Percentiles rank a stretch among this genome's conserved stretches.
These are phyloP conservation scores for Drosophila mimetica DNA, from an alignment of 2,888 invertebrate species.

Conservation along the genomic window DNA sequence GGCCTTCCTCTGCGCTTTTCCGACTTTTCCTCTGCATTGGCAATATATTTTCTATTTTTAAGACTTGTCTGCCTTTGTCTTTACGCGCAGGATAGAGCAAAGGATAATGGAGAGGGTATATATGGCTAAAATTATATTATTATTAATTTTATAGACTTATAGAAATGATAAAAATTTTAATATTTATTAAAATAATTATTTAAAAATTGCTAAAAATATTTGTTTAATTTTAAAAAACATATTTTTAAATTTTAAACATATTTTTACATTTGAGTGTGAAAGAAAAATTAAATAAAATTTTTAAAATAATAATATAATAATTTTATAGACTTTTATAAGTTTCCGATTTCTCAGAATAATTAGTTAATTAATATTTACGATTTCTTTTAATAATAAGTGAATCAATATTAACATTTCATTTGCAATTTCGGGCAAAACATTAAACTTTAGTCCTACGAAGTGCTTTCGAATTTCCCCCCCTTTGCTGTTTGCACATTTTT, in stretches of 20 bases:
- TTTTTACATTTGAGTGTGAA: no score
- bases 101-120: not conserved
- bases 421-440: not conserved
- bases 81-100: not conserved
- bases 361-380: not conserved
- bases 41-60: conserved; percentile 23
- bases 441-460: not conserved
- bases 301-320: no score
- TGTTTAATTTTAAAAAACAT: no score
- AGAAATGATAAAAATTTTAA: no score
- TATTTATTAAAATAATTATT: no score
- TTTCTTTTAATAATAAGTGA: not conserved
- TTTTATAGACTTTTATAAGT: no score
- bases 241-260: no score
- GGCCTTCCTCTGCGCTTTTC: not conserved
- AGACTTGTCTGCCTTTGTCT: conserved; percentile 24
- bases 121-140: no score
- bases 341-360: not conserved
- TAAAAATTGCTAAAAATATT: no score
- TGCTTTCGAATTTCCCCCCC: not conserved
- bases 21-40: not conserved
- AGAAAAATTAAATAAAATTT: no score
- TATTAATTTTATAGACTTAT: no score
- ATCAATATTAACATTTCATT: not conserved
- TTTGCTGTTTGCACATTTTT: conserved; percentile 8